Evolutionary conservation across 2,888 invertebrate species (phyloP), one percentile per base, ranked within the genome.

Genomic region (Anoncus sp.): DNA sequence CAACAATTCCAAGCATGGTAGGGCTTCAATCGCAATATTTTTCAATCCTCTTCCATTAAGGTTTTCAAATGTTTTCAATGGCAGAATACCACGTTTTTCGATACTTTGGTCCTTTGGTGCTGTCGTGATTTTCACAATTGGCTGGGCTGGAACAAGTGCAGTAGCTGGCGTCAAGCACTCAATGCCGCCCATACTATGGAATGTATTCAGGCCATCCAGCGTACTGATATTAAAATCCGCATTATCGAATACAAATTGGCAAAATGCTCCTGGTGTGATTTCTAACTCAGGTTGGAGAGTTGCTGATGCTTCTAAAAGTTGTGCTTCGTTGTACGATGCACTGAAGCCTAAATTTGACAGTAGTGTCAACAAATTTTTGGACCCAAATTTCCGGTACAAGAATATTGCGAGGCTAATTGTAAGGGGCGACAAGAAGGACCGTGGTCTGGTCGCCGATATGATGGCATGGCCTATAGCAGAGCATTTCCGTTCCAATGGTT

Each of bases 171-270:
- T 38, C 6, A 38, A 6, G 57, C 55, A 62, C 27, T 67, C 49
- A 51, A 77, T 75, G 22, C 74, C 77, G 22, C 77, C 77, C 74
- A 77, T 75, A 45, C 51, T 47, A 55, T 78, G 75, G 40, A 78
- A 76, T 51, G 75, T 78, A 38, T 38, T 38, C 38, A 38, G 63
- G 12, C 70, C 75, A 62, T 76, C 62, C 4, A 78, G 6, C 12
- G 78, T 78, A 62, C 35, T 57, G 6, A 75, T 53, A 16, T 78
- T 75, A 22, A 75, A 60, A 12, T 38, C 38, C 2, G 38, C 38
- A 10, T 38, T 38, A 12, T 38, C 38, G 10, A 6, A 38, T 4
- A 38, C 12, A 38, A 38, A 38, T 12, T 38, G 38, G 10, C 38
- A 38, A 38, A 38, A 38, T 43, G 60, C 35, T 49, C 22, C 63